A percentile compares a stretch with the other conserved stretches of the same genome.
Evolutionary conservation across 2,113 vertebrate species (phyloP).

Genomic region (Arenaria interpres): DNA sequence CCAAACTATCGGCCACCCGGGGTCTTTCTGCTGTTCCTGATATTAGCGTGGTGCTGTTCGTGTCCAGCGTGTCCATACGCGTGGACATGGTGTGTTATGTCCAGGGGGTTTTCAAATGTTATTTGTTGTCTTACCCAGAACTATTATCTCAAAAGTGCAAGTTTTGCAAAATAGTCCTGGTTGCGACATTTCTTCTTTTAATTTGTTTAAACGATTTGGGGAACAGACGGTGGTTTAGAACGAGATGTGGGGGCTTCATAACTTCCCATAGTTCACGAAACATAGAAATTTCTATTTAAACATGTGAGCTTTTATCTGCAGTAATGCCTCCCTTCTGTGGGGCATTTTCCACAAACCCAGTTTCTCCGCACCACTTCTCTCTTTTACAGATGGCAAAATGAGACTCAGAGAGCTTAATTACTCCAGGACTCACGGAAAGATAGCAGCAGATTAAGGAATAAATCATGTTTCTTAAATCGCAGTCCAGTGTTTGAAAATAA

Average conservation of each 20-base stretch:
- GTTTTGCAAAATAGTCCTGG: neutral
- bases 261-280: neutral
- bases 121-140: neutral
- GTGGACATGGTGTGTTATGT: neutral
- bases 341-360: slow-evolving; percentile 37
- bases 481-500: slow-evolving; percentile 57
- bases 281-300: slow-evolving; percentile 11
- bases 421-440: slow-evolving; percentile 18
- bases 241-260: neutral
- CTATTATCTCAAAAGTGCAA: neutral
- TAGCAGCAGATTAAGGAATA: slow-evolving; percentile 46
- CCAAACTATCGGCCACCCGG: neutral
- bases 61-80: neutral
- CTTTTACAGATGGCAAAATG: slow-evolving; percentile 57
- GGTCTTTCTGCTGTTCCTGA: neutral
- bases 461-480: slow-evolving; percentile 44
- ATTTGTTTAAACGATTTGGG: neutral
- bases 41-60: neutral
- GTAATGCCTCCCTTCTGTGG: slow-evolving; percentile 38
- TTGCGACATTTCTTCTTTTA: neutral
- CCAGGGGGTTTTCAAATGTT: neutral
- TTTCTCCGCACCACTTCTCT: slow-evolving; percentile 32
- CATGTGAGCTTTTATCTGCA: neutral
- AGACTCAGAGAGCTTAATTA: slow-evolving; percentile 49
- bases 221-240: neutral